Percentiles rank a stretch among this genome's conserved stretches.
Evolutionary conservation across 1,140 invertebrate genomes (phyloP).

Genomic region (Adoxophyes honmai): DNA sequence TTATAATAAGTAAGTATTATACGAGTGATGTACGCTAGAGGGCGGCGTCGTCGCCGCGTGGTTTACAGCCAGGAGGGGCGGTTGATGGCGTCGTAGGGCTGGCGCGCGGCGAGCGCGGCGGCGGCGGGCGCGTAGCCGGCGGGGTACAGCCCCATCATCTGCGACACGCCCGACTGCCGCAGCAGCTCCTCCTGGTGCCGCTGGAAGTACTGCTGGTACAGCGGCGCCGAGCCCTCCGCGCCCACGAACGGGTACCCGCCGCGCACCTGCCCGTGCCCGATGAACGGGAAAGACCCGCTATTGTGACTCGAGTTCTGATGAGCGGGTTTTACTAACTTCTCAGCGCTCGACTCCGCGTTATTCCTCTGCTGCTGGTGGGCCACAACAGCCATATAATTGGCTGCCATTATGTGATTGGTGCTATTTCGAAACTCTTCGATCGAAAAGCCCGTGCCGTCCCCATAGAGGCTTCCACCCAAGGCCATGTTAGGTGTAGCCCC

Average conservation of each 20-base stretch:
- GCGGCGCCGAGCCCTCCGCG: constrained; percentile 78
- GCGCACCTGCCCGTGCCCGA: constrained; percentile 72
- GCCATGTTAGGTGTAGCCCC: constrained; percentile 78
- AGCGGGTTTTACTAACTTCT: constrained; percentile 72
- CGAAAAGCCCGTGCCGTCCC: constrained; percentile 79
- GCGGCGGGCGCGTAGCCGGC: constrained; percentile 69
- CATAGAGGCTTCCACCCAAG: constrained; percentile 72
- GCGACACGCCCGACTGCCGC: constrained; percentile 68
- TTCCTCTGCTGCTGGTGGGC: constrained; percentile 68
- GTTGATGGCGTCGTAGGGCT: constrained; percentile 82
- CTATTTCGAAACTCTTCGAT: constrained; percentile 80
- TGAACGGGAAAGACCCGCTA: constrained; percentile 71
- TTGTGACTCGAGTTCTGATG: constrained; percentile 67
- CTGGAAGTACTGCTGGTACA: constrained; percentile 84
- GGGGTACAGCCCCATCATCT: constrained; percentile 78
- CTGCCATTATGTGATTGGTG: constrained; percentile 76
- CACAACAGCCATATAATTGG: constrained; percentile 78
- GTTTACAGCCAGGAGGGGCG: constrained; percentile 76
- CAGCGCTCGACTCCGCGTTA: constrained; percentile 51
- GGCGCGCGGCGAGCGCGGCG: constrained; percentile 79
- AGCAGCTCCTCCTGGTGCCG: constrained; percentile 79
- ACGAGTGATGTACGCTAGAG: constrained; percentile 2
- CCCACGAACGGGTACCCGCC: constrained; percentile 79
- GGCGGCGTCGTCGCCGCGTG: not conserved
- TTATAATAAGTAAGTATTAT: constrained; percentile 30